phyloP scores from a whole-genome alignment of 2,888 invertebrate species.

The Drosophila diplacantha region DNA sequence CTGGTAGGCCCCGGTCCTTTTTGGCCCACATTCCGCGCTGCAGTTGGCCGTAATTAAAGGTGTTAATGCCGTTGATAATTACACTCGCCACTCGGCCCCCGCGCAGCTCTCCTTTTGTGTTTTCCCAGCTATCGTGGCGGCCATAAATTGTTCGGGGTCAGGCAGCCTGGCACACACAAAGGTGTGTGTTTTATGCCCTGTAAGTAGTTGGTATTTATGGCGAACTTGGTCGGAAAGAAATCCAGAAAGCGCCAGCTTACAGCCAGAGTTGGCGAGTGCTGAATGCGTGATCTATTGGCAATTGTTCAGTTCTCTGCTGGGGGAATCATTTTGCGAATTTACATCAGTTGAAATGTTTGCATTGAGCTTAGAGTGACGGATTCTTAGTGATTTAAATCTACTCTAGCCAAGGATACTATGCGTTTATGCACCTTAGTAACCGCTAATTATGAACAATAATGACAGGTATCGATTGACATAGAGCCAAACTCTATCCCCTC shows the following conservation, averaged over 20 bases:
- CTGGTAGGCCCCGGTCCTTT: conserved; percentile 7
- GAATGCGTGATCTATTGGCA: conserved; percentile 11
- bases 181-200: conserved; percentile 57
- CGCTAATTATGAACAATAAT: neutral
- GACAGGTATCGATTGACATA: neutral
- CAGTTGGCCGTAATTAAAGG: conserved; percentile 63
- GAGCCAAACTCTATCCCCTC: neutral
- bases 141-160: conserved; percentile 58
- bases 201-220: conserved; percentile 54
- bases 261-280: neutral
- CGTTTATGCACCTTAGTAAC: neutral
- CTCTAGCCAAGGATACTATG: neutral
- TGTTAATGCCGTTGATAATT: conserved; percentile 71
- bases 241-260: conserved; percentile 13
- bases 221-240: conserved; percentile 31
- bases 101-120: conserved; percentile 5
- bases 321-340: neutral
- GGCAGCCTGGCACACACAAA: conserved; percentile 23
- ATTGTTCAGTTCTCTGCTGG: neutral
- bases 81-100: conserved; percentile 43
- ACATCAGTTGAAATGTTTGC: neutral
- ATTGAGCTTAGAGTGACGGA: too few species aligned
- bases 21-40: conserved; percentile 58
- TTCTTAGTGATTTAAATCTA: neutral
- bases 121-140: conserved; percentile 50